phyloP scores from a whole-genome alignment of 2,113 vertebrate species.

The Gymnorhina tibicen region DNA sequence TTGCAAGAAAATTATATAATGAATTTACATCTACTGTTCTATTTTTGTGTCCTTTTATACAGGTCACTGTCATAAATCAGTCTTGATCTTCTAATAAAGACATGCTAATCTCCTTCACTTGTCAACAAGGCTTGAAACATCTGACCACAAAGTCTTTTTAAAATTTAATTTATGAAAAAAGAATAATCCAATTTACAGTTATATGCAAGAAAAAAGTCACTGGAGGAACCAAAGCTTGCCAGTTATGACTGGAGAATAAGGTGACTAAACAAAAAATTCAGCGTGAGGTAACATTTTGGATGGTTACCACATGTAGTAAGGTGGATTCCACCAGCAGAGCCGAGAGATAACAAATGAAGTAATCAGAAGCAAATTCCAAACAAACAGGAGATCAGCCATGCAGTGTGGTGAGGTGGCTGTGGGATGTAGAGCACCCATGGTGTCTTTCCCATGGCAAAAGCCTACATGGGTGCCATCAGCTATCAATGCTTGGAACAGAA shows the following conservation, averaged over 20 bases:
- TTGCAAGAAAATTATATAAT: background rate
- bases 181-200: background rate
- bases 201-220: background rate
- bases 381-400: background rate
- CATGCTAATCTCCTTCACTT: background rate
- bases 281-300: background rate
- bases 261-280: background rate
- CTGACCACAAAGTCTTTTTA: background rate
- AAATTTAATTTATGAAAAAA: background rate
- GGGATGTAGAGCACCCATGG: background rate
- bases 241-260: background rate
- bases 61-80: background rate
- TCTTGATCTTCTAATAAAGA: background rate
- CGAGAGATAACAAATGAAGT: background rate
- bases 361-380: background rate
- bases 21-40: background rate
- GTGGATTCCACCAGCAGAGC: background rate
- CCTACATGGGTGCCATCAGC: background rate
- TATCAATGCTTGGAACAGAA: background rate
- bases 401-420: background rate
- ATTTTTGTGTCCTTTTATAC: slow-evolving; percentile 3
- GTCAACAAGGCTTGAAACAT: background rate
- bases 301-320: background rate
- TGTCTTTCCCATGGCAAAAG: background rate
- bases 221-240: background rate